Evolutionary conservation across 2,888 invertebrate genomes (phyloP).

Genomic region (Dione juno): DNA sequence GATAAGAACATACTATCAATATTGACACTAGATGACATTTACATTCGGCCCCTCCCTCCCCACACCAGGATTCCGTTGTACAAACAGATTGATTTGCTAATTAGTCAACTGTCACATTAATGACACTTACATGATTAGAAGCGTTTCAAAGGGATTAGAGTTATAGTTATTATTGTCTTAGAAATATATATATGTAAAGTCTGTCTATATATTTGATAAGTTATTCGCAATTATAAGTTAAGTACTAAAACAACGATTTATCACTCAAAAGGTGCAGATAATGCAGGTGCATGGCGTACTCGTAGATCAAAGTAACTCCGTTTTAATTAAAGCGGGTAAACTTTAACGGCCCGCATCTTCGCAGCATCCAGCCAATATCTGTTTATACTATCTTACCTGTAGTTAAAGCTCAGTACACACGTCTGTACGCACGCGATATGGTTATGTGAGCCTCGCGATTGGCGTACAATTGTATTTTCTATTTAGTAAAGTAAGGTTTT

Average conservation of each 20-base stretch:
- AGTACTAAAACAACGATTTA: conserved; percentile 18
- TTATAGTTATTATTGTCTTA: background rate
- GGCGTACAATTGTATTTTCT: too few species aligned
- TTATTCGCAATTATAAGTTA: background rate
- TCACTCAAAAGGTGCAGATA: conserved; percentile 29
- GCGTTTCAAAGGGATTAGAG: conserved; percentile 27
- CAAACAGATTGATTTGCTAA: conserved; percentile 30
- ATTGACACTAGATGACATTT: conserved; percentile 2
- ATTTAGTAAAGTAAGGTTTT: too few species aligned
- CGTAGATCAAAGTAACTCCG: conserved; percentile 33
- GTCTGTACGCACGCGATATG: background rate
- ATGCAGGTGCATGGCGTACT: conserved; percentile 35
- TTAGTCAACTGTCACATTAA: conserved; percentile 38
- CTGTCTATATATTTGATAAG: too few species aligned
- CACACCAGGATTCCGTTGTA: background rate
- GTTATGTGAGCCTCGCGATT: background rate
- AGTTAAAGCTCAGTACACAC: background rate
- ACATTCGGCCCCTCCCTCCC: background rate
- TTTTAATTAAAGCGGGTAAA: conserved; percentile 39
- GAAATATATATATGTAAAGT: background rate
- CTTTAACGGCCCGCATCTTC: conserved; percentile 27
- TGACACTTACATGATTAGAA: conserved; percentile 29
- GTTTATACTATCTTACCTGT: conserved; percentile 1
- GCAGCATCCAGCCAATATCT: conserved; percentile 27
- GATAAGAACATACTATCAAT: background rate